Base-by-base conservation (phyloP, 2,888 invertebrate genomes). In the Malthinus flaveolus region DNA sequence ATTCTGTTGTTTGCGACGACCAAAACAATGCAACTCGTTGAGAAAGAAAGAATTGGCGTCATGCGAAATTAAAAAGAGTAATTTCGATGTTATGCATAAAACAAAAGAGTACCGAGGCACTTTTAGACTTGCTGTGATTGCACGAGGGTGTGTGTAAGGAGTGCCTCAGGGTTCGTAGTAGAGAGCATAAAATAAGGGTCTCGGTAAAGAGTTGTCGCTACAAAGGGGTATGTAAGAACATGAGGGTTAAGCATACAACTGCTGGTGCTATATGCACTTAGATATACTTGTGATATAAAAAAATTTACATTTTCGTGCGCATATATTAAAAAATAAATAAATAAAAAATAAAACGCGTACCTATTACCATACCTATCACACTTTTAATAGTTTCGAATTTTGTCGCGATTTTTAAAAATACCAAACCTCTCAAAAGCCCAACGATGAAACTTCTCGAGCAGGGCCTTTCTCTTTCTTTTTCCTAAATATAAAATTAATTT, bases 81-180 rank as follows among this genome's bases (percentile, higher is more conserved):
- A 59, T 59, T 59, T 59, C 56, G 52, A 56, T 52, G 59, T 59
- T 59, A 52, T 59, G 55, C 59, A 56, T 52, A 59, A 59, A 59
- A 59, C 55, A 59, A 59, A 59, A 56, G 59, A 47, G 45, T 13
- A 37, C 23, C 32, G 49, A 34, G 54, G 39, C 32, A 59, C 59
- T 59, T 36, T 33, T 56, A 59, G 59, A 45, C 51, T 51, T 59
- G 56, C 39, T 42, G 48, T 59, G 59, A 59, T 56, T 59, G 59
- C 55, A 34, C 48, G 47, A 59, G 59, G 59, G 59, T 23, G 36
- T 23, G 36, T 56, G 59, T 37, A 49, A 46, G 55, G 33, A 59
- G 49, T 36, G 55, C 59, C 59, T 35, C 51, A 37, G 59, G 59
- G 59, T 31, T 52, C 44, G 34, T 47, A 56, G 34, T 55, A 37